Percentiles rank a stretch among this genome's conserved stretches.
phyloP scores from a whole-genome alignment of 2,797 vertebrate genomes.

The Novumbra hubbsi region DNA sequence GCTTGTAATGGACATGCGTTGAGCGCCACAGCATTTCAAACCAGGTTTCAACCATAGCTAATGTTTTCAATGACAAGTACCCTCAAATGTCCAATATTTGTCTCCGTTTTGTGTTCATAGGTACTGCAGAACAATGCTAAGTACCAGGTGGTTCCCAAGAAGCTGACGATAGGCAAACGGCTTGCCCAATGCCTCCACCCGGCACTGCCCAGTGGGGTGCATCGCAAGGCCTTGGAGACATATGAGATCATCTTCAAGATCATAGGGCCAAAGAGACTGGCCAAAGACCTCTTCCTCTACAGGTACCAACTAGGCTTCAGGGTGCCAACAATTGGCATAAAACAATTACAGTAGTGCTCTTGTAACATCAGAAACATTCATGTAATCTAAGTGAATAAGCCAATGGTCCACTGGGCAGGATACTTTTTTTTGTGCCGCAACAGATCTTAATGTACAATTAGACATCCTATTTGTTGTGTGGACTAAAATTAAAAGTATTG shows the following conservation, averaged over 20 bases:
- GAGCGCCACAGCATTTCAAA: not conserved
- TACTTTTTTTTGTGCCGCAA: not conserved
- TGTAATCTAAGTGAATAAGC: not conserved
- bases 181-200: constrained; percentile 97
- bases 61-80: not conserved
- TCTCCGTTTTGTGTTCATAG: constrained; percentile 59
- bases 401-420: not conserved
- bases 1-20: not conserved
- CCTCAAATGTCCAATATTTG: not conserved
- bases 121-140: constrained; percentile 97
- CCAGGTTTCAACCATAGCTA: not conserved
- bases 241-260: constrained; percentile 99
- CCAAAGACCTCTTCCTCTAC: constrained; percentile 98
- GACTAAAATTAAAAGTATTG: no score
- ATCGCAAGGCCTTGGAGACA: constrained; percentile 97
- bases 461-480: not conserved
- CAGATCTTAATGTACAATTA: not conserved
- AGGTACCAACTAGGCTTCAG: constrained; percentile 73
- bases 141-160: constrained; percentile 97
- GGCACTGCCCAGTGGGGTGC: constrained; percentile 96
- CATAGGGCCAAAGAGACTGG: constrained; percentile 95
- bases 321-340: not conserved
- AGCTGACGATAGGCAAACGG: constrained; percentile 95
- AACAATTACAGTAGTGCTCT: not conserved
- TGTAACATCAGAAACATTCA: not conserved